Evolutionary conservation across 1,140 invertebrate genomes (phyloP).

Genomic region (Lordiphosa stackelbergi): DNA sequence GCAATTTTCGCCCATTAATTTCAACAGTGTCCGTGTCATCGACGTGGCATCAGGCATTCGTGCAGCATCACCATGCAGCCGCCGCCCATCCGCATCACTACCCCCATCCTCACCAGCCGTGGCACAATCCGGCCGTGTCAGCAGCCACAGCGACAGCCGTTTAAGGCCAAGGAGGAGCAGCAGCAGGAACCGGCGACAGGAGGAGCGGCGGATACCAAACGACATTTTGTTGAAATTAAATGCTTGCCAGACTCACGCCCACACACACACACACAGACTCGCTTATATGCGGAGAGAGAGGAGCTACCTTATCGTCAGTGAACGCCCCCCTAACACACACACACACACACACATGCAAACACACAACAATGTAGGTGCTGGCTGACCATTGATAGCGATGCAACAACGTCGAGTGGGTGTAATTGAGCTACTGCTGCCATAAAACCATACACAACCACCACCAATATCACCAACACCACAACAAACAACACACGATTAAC

Average conservation of each 20-base stretch:
- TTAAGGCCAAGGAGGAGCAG: conserved; percentile 31
- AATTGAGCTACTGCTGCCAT: conserved; percentile 31
- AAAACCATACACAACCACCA: conserved; percentile 47
- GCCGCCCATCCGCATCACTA: conserved; percentile 69
- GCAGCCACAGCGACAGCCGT: conserved; percentile 73
- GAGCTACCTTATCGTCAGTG: neutral
- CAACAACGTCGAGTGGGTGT: conserved; percentile 18
- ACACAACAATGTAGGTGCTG: neutral
- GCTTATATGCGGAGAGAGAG: neutral
- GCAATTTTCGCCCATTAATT: conserved; percentile 77
- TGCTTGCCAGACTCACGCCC: conserved; percentile 19
- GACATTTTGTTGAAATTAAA: conserved; percentile 50
- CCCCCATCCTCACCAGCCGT: conserved; percentile 75
- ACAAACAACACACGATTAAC: conserved; percentile 60
- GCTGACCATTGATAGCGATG: conserved; percentile 7
- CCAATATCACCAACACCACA: conserved; percentile 34
- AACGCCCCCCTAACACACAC: conserved; percentile 7
- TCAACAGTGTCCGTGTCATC: conserved; percentile 76
- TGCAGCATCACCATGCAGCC: conserved; percentile 69
- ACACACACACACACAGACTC: conserved; percentile 13
- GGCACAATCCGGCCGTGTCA: conserved; percentile 75
- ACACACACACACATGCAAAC: conserved; percentile 17
- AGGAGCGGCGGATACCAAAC: conserved; percentile 12
- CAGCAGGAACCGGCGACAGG: conserved; percentile 7
- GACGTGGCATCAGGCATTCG: conserved; percentile 76